A percentile compares a stretch with the other conserved stretches of the same genome.
These are phyloP conservation scores for Rhagium mordax DNA, from an alignment of 2,888 invertebrate genomes.

Conservation along the genomic window DNA sequence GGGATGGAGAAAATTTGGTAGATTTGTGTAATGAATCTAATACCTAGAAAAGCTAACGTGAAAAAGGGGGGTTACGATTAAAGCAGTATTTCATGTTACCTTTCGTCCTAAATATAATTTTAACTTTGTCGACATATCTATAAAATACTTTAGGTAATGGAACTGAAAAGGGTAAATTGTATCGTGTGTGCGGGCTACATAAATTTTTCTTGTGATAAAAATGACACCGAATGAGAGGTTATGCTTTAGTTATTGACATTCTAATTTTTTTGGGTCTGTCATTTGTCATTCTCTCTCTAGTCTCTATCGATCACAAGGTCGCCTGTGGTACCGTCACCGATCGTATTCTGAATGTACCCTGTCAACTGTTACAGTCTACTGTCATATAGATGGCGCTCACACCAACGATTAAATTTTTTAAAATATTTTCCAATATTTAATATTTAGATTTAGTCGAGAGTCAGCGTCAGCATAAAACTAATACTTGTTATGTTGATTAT, in stretches of 20 bases:
- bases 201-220: conserved; percentile 1
- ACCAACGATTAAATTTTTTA: too few species aligned
- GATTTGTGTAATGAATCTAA: conserved; percentile 62
- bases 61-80: not conserved
- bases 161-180: not conserved
- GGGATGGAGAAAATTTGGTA: conserved; percentile 58
- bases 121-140: conserved; percentile 66
- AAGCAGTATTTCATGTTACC: conserved; percentile 54
- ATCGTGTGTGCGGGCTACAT: not conserved
- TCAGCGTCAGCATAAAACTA: too few species aligned
- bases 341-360: too few species aligned
- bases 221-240: conserved; percentile 1
- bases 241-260: conserved; percentile 15
- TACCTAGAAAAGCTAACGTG: conserved; percentile 58
- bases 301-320: too few species aligned
- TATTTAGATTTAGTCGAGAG: too few species aligned
- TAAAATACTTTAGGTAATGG: not conserved
- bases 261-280: not conserved
- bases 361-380: too few species aligned
- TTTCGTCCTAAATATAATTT: conserved; percentile 67
- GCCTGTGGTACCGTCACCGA: too few species aligned
- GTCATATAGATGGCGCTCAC: too few species aligned
- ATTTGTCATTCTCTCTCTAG: too few species aligned
- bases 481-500: too few species aligned
- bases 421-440: too few species aligned